Percentiles rank a stretch among this genome's conserved stretches.
Conservation (phyloP, 2,888 invertebrate genomes). For the Crossocerus cetratus region DNA sequence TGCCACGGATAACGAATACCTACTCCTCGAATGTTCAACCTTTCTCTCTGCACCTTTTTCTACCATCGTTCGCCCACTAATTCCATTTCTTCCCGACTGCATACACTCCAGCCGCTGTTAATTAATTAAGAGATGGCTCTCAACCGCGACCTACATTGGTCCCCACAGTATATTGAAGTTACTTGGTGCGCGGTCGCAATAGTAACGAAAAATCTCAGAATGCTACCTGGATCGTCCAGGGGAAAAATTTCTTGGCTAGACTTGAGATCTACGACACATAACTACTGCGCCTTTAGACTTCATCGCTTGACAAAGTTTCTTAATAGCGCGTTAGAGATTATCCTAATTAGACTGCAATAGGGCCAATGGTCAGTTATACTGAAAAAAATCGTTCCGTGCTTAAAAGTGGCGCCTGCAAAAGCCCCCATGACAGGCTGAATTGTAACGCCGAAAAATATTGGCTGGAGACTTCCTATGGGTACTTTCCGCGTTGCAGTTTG, state of each 20-base stretch:
- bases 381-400: constrained; percentile 22
- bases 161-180: neutral
- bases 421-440: constrained; percentile 22
- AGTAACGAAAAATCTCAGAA: neutral
- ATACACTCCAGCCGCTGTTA: neutral
- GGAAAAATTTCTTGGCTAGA: too few relatives aligned
- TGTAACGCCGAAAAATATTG: constrained; percentile 37
- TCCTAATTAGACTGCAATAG: neutral
- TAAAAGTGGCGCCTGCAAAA: too few relatives aligned
- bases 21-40: neutral
- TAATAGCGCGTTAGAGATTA: too few relatives aligned
- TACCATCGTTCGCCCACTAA: neutral
- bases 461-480: constrained; percentile 21
- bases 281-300: too few relatives aligned
- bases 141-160: neutral
- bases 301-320: too few relatives aligned
- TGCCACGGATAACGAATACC: neutral
- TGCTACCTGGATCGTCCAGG: neutral
- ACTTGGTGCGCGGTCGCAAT: neutral
- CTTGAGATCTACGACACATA: too few relatives aligned
- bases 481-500: constrained; percentile 48
- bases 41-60: neutral
- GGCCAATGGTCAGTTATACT: neutral
- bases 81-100: neutral
- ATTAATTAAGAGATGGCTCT: constrained; percentile 23